A percentile compares a stretch with the other conserved stretches of the same genome.
These are phyloP conservation scores for Peromyscus nudipes DNA, from an alignment of 2,797 vertebrate genomes.

Conservation along the genomic window DNA sequence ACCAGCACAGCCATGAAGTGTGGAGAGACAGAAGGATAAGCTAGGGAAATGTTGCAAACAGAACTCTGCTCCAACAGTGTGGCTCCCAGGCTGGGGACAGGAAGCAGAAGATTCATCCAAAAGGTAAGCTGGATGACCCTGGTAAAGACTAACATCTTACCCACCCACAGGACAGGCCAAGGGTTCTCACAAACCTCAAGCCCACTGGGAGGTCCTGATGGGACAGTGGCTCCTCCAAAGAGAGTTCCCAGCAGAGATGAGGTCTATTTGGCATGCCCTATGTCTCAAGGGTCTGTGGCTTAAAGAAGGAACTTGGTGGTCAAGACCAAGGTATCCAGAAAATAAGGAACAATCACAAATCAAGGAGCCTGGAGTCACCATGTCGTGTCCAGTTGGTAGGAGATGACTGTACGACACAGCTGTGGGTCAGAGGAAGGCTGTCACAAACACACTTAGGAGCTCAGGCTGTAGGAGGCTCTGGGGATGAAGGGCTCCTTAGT, in stretches of 20 bases:
- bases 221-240: neutral
- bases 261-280: neutral
- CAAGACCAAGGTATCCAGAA: neutral
- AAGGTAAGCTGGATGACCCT: neutral
- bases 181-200: neutral
- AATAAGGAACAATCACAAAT: neutral
- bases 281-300: neutral
- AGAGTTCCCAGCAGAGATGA: neutral
- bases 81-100: neutral
- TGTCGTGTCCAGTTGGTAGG: neutral
- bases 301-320: neutral
- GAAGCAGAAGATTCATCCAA: neutral
- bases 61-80: neutral
- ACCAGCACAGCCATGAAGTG: neutral
- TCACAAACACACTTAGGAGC: neutral
- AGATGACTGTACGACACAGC: neutral
- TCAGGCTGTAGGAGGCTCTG: neutral
- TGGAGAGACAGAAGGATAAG: neutral
- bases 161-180: neutral
- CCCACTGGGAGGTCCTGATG: too few species aligned
- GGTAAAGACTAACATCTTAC: neutral
- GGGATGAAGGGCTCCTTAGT: neutral
- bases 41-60: neutral
- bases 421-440: neutral
- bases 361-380: neutral